Base-by-base conservation (phyloP, 2,113 vertebrate genomes). In the Sinocyclocheilus grahami region DNA sequence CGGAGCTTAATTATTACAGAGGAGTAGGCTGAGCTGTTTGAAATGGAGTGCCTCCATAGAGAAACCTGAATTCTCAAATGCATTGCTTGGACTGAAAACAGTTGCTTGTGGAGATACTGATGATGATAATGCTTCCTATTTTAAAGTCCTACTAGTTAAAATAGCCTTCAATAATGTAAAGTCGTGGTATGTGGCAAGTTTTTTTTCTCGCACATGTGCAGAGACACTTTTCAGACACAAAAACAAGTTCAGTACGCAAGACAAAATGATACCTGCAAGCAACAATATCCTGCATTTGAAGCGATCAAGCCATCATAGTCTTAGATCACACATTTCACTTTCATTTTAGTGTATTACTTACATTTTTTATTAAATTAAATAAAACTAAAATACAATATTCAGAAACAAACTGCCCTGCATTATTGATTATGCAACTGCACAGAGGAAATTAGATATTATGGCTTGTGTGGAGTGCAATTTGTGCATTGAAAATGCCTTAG, bases 1-100 rank as follows among this genome's bases (percentile, higher is more conserved):
- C 78, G 87, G 83, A 84, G 71, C 69, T 84, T 63, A 86, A 91
- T 90, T 87, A 89, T 81, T 55, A 85, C 72, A 10, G n/a, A 89
- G 65, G 84, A 86, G 75, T 53, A 81, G 72, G 8, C 63, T 51
- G 42, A 42, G 82, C 74, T 82, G 58, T 87, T 86, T 86, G 84
- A 87, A 82, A 86, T 58, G 46, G 63, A 86, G 77, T 84, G 69
- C 51, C 77, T 89, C 42, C 22, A 85, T 71, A 71, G 55, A 69
- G 63, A 67, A 86, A 75, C 18, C 22, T 5, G 33, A 65, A 80
- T 83, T 86, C 80, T 65, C 16, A 27, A 69, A 72, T 16, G 67
- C 74, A 65, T 37, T 33, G 42, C 39, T 9, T 51, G 37, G 27
- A 12, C 13, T 84, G 53, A 42, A 71, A 74, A 83, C 5, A 0